Evolutionary conservation across 1,140 invertebrate genomes (phyloP).

Genomic region (Pentalonia nigronervosa): DNA sequence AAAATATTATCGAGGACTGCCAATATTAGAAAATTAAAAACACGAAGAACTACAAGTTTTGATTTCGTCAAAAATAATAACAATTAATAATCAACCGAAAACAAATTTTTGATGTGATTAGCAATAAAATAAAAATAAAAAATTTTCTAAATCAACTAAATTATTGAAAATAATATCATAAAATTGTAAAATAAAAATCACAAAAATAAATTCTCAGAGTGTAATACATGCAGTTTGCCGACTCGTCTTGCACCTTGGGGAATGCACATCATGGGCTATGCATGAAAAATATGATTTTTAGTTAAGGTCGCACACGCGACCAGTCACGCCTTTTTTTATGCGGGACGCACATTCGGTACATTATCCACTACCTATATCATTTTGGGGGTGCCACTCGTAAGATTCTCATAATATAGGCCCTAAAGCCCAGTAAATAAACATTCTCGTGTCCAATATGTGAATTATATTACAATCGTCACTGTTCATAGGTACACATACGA

Average conservation of each 20-base stretch:
- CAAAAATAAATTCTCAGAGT: too few species aligned
- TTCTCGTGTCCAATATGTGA: not conserved
- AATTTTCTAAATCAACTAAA: not conserved
- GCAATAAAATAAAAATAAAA: not conserved
- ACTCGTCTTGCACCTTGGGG: not conserved
- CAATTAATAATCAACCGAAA: too few species aligned
- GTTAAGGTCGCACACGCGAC: not conserved
- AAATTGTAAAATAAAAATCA: not conserved
- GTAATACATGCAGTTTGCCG: not conserved
- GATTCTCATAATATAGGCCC: not conserved
- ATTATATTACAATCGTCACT: not conserved
- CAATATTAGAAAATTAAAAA: too few species aligned
- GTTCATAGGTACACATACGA: too few species aligned
- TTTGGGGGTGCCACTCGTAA: not conserved
- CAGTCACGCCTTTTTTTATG: too few species aligned
- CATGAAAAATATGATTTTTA: not conserved
- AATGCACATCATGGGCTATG: not conserved
- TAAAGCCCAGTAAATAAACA: not conserved
- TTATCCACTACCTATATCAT: not conserved
- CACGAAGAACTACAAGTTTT: too few species aligned
- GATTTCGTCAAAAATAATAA: too few species aligned
- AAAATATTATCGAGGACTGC: too few species aligned
- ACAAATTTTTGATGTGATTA: too few species aligned
- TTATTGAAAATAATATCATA: not conserved
- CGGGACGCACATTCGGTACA: not conserved